phyloP scores from a whole-genome alignment of 2,113 vertebrate genomes.

The Pachypanchax playfairii region DNA sequence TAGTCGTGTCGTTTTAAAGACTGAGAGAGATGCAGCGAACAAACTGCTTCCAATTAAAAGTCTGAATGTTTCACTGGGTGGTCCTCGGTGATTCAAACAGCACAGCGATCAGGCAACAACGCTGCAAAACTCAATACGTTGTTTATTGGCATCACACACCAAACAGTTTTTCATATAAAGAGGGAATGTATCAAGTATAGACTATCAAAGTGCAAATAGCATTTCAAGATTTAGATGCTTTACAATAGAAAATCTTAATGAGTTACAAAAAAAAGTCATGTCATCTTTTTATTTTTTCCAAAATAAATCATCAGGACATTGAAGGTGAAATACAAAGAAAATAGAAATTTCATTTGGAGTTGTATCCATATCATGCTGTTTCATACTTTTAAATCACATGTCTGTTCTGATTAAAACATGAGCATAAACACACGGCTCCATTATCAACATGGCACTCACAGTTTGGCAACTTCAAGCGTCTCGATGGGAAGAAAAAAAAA shows the following conservation, averaged over 20 bases:
- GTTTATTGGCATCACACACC: slow-evolving; percentile 93
- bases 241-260: slow-evolving; percentile 92
- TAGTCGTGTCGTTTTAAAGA: background rate
- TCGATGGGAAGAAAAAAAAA: slow-evolving; percentile 50
- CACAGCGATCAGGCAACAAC: background rate
- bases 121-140: slow-evolving; percentile 72
- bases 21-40: background rate
- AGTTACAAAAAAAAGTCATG: slow-evolving; percentile 96
- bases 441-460: slow-evolving; percentile 74
- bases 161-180: slow-evolving; percentile 89
- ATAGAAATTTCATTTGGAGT: slow-evolving; percentile 81
- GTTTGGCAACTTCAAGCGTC: slow-evolving; percentile 72
- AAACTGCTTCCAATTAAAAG: slow-evolving; percentile 6
- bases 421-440: slow-evolving; percentile 72
- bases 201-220: slow-evolving; percentile 99
- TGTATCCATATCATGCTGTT: slow-evolving; percentile 81
- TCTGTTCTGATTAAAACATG: slow-evolving; percentile 73
- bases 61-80: background rate
- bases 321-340: slow-evolving; percentile 78
- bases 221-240: slow-evolving; percentile 95
- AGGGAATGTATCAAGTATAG: slow-evolving; percentile 99
- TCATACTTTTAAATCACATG: slow-evolving; percentile 77
- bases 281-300: slow-evolving; percentile 80
- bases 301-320: slow-evolving; percentile 68
- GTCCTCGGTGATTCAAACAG: background rate